Evolutionary conservation across 2,797 vertebrate genomes (phyloP).

Genomic region (Clarias fuscus): DNA sequence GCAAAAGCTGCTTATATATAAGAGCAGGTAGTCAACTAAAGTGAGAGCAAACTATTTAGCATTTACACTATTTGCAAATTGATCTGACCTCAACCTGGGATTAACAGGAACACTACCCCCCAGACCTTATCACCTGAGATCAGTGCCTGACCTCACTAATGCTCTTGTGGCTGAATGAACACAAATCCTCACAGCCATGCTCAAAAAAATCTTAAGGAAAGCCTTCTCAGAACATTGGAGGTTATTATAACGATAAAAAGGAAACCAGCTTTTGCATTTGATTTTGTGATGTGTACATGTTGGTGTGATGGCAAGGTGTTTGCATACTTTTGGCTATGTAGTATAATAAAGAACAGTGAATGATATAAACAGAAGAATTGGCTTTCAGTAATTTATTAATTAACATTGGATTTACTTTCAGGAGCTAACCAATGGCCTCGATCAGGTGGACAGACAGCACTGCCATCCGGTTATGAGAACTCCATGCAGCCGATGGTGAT

Average conservation of each 20-base stretch:
- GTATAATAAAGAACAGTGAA: background rate
- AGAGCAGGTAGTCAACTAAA: background rate
- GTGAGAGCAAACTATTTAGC: background rate
- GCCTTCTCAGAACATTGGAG: background rate
- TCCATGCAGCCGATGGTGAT: constrained; percentile 95
- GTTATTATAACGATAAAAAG: background rate
- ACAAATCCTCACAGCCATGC: background rate
- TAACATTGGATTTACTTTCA: constrained; percentile 58
- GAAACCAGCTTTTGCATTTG: background rate
- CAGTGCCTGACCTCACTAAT: background rate
- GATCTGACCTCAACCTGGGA: background rate
- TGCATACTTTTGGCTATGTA: background rate
- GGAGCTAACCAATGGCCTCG: constrained; percentile 89
- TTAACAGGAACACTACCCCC: background rate
- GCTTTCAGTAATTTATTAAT: background rate
- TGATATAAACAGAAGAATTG: background rate
- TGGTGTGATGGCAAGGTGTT: background rate
- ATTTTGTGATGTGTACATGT: background rate
- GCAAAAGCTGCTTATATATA: background rate
- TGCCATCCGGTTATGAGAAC: constrained; percentile 90
- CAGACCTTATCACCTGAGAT: too few relatives aligned
- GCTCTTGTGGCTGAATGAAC: background rate
- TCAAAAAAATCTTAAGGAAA: background rate
- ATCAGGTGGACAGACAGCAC: constrained; percentile 82
- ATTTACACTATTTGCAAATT: background rate